These are phyloP conservation scores for Otocyon megalotis DNA, from an alignment of 2,113 vertebrate species.

Conservation along the genomic window DNA sequence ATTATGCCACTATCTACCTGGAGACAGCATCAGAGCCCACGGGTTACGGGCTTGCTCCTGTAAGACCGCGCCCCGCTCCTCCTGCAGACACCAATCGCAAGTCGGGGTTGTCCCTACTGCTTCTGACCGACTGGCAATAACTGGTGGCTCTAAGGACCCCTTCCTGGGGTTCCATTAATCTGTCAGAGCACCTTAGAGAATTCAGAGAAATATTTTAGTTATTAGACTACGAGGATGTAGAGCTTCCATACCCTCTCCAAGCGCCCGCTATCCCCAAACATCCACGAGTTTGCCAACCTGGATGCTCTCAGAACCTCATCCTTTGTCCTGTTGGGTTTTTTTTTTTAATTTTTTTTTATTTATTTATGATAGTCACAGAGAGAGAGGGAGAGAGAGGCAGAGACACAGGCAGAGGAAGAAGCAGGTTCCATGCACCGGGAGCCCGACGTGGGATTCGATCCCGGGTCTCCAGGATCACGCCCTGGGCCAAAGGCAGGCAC, in stretches of 20 bases:
- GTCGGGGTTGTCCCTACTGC: neutral
- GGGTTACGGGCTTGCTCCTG: neutral
- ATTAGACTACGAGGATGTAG: neutral
- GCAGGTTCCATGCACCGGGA: no score
- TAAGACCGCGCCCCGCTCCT: neutral
- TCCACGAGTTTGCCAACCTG: neutral
- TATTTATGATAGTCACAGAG: no score
- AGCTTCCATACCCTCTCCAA: neutral
- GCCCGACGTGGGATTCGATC: no score
- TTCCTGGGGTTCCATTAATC: neutral
- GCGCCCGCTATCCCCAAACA: no score
- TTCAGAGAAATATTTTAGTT: neutral
- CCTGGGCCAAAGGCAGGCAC: no score
- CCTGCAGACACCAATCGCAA: rapidly evolving
- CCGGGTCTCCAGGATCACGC: no score
- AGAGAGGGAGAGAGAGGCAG: no score
- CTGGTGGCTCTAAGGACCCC: neutral
- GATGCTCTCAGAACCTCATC: neutral
- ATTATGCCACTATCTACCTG: neutral
- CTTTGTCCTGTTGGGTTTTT: neutral
- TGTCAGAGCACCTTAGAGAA: neutral
- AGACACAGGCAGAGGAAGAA: no score
- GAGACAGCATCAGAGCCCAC: neutral
- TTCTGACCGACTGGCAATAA: neutral
- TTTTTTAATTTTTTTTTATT: no score